Conservation (phyloP, 2,113 vertebrate genomes). For the Cottus gobio region DNA sequence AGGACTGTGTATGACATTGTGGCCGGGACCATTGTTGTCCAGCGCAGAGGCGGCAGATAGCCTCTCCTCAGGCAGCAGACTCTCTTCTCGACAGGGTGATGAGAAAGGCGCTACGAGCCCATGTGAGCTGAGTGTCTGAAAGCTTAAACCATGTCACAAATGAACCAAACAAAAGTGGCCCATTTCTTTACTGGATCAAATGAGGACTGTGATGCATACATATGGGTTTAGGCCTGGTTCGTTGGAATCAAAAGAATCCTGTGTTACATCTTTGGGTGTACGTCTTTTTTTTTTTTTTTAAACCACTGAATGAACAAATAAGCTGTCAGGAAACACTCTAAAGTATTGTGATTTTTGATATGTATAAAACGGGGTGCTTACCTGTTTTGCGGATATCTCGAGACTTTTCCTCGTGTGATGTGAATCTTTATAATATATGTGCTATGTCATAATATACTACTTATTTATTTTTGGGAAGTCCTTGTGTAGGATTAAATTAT, state of each 20-base stretch:
- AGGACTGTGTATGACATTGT: slow-evolving; percentile 97
- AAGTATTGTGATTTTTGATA: slow-evolving; percentile 47
- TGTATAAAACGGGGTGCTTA: neutral
- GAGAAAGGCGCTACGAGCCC: neutral
- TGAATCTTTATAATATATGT: neutral
- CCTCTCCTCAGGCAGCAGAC: slow-evolving; percentile 4
- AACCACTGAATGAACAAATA: slow-evolving; percentile 6
- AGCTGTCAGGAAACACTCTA: slow-evolving; percentile 5
- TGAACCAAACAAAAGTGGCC: neutral
- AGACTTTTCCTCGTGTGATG: neutral
- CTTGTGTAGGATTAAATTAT: neutral
- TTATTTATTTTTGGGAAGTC: slow-evolving; percentile 11
- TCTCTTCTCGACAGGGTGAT: neutral
- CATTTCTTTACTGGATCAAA: slow-evolving; percentile 3
- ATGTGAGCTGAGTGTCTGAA: neutral
- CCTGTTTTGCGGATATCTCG: neutral
- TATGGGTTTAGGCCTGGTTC: neutral
- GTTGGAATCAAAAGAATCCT: neutral
- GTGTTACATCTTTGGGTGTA: neutral
- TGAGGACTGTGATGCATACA: neutral
- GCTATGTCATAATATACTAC: neutral
- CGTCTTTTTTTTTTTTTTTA: neutral
- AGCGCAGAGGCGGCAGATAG: slow-evolving; percentile 90
- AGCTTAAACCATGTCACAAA: neutral
- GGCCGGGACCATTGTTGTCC: slow-evolving; percentile 96